Evolutionary conservation across 2,797 vertebrate genomes (phyloP).

Genomic region (Enteromius viviparus): DNA sequence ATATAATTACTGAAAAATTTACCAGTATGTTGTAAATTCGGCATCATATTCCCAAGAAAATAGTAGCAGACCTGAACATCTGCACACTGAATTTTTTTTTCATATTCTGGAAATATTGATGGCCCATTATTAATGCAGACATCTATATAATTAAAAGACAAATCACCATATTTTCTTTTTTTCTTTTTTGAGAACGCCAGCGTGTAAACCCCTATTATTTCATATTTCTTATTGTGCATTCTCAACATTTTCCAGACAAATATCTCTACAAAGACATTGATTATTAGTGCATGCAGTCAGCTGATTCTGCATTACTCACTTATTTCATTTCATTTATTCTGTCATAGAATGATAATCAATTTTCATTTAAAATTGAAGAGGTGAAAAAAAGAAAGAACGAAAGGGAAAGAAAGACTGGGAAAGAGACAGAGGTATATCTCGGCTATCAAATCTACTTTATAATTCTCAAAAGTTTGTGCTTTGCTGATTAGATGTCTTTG

Average conservation of each 20-base stretch:
- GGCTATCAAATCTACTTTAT: conserved; percentile 38
- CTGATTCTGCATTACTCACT: conserved; percentile 49
- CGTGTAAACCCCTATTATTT: conserved; percentile 27
- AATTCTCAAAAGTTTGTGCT: conserved; percentile 57
- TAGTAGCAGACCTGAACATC: conserved; percentile 1
- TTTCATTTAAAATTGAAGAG: conserved; percentile 28
- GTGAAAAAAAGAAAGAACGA: conserved; percentile 10
- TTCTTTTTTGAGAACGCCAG: conserved; percentile 11
- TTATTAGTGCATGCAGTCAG: conserved; percentile 51
- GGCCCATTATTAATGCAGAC: conserved; percentile 20
- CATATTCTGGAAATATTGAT: not conserved
- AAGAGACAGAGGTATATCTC: conserved; percentile 7
- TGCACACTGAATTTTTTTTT: not conserved
- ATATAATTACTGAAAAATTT: not conserved
- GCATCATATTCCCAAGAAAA: not conserved
- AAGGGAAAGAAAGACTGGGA: not conserved
- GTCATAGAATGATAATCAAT: conserved; percentile 25
- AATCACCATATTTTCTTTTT: conserved; percentile 25
- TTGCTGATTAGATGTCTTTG: conserved; percentile 54
- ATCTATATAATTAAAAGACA: conserved; percentile 43
- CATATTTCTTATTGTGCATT: conserved; percentile 34
- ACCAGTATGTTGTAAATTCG: not conserved
- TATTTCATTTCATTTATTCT: conserved; percentile 32
- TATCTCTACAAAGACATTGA: conserved; percentile 31
- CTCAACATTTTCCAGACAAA: conserved; percentile 35